These are phyloP conservation scores for Lutjanus campechanus DNA, from an alignment of 2,797 vertebrate genomes.

Conservation along the genomic window DNA sequence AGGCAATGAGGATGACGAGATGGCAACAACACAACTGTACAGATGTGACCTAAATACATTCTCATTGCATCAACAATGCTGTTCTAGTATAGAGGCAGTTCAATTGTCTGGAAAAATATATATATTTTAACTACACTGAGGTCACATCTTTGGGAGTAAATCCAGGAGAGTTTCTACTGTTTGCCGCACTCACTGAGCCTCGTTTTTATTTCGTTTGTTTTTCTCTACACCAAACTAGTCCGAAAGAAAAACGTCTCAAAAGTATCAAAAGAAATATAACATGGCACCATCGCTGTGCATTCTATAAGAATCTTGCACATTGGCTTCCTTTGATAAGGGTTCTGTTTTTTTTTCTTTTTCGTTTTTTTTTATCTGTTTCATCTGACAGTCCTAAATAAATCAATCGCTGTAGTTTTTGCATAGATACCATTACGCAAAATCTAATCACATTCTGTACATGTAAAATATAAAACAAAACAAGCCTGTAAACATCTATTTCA, in stretches of 20 bases:
- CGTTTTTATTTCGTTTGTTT: not conserved
- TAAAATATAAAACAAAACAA: conserved; percentile 65
- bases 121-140: conserved; percentile 68
- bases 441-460: conserved; percentile 75
- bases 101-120: conserved; percentile 71
- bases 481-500: conserved; percentile 68
- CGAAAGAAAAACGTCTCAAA: conserved; percentile 45
- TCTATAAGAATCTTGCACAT: conserved; percentile 36
- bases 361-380: conserved; percentile 8
- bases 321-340: conserved; percentile 48
- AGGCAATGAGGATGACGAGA: conserved; percentile 58
- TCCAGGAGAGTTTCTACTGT: conserved; percentile 57
- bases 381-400: conserved; percentile 63
- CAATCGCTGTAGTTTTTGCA: conserved; percentile 81
- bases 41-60: conserved; percentile 83
- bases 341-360: conserved; percentile 41
- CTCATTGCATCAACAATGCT: conserved; percentile 79
- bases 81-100: conserved; percentile 75
- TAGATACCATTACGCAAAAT: conserved; percentile 80
- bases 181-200: conserved; percentile 24
- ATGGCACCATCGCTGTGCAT: conserved; percentile 57
- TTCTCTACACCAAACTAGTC: not conserved
- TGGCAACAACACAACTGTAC: conserved; percentile 58
- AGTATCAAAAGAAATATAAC: conserved; percentile 44
- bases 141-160: conserved; percentile 73